Evolutionary conservation across 1,140 invertebrate genomes (phyloP), one percentile per base, ranked within the genome.

Genomic region (Eurosta solidaginis): DNA sequence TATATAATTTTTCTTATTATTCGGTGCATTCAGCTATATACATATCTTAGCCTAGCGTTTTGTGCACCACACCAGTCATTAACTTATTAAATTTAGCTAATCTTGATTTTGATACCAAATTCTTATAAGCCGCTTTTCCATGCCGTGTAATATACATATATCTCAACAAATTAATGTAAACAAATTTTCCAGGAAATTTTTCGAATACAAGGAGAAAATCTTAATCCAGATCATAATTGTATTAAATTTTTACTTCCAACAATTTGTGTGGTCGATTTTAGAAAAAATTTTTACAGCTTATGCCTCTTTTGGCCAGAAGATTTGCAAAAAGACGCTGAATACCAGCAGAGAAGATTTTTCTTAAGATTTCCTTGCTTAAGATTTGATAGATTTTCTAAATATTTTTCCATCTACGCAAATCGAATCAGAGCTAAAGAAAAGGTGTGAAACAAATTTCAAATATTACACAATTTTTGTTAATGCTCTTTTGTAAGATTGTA

Each of bases 131-230:
- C 25, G 27, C 29, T 59, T 36, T 14, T 3, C 6, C 1, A 59
- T 0, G 29, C 27, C 6, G 14, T 33, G 54, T 59, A 59, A 68
- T n/a, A n/a, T n/a, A n/a, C n/a, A n/a, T n/a, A n/a, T n/a, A n/a
- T 10, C 59, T 2, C 7, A 22, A 9, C 7, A 68, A 68, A 68
- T 68, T 20, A 40, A 20, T 68, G 59, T 68, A 68, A 68, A 68
- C 59, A 68, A 40, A 68, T 42, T 68, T 68, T 68, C 59, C 36
- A 12, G n/a, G 59, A 68, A n/a, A 68, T 68, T 68, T 17, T 68
- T 68, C 59, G 20, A 68, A 20, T 7, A 9, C 20, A 9, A 6
- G 36, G 59, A 68, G 33, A 7, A 68, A 68, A 68, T n/a, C n/a
- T n/a, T 68, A 68, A 68, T 40, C 59, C 20, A 20, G 59, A 68